Conservation (phyloP, 1,140 invertebrate genomes). For the Drosophila insularis region DNA sequence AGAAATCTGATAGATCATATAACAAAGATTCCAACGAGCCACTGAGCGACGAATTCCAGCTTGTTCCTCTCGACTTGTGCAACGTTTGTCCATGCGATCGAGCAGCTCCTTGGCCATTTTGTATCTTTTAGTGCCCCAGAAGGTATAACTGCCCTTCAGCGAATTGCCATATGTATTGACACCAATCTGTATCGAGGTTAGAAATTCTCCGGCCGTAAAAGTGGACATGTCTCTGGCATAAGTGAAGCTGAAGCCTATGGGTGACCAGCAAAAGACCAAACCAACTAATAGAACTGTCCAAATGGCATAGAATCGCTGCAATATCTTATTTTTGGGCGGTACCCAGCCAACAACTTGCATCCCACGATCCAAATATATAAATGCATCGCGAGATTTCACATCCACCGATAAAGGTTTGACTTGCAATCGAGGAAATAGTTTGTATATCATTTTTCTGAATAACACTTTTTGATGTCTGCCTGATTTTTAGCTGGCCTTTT, state of each 20-base stretch:
- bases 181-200: conserved; percentile 49
- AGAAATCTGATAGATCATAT: conserved; percentile 28
- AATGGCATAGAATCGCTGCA: conserved; percentile 15
- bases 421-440: conserved; percentile 34
- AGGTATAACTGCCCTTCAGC: conserved; percentile 36
- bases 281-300: conserved; percentile 7
- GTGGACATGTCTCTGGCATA: conserved; percentile 34
- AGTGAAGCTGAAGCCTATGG: conserved; percentile 16
- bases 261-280: conserved; percentile 7
- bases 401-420: conserved; percentile 2
- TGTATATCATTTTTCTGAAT: conserved; percentile 38
- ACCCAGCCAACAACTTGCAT: conserved; percentile 48
- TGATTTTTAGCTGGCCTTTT: neutral
- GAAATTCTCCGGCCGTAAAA: conserved; percentile 50
- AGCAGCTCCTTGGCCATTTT: conserved; percentile 32
- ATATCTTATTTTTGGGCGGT: conserved; percentile 4
- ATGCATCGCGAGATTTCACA: conserved; percentile 44
- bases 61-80: conserved; percentile 9
- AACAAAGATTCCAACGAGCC: conserved; percentile 27
- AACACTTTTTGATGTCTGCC: neutral
- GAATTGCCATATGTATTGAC: conserved; percentile 46
- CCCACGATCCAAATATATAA: conserved; percentile 41
- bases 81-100: conserved; percentile 49
- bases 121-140: conserved; percentile 28
- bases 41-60: conserved; percentile 26